These are phyloP conservation scores for Meloidogyne hapla DNA, from an alignment of 1,140 invertebrate genomes.

Conservation along the genomic window DNA sequence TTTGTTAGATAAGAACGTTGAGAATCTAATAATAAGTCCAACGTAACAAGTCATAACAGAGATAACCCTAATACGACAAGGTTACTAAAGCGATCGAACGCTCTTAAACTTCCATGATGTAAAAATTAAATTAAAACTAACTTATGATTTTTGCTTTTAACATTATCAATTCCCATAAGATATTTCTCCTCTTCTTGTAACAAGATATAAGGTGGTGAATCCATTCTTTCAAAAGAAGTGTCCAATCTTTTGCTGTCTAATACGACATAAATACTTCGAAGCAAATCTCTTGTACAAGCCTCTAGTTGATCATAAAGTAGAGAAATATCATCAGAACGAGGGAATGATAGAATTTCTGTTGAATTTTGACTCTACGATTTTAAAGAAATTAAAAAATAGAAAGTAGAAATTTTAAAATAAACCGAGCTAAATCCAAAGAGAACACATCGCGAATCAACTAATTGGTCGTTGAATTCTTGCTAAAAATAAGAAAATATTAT, in stretches of 20 bases:
- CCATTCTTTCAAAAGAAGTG: slow-evolving; percentile 53
- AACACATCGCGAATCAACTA: slow-evolving; percentile 54
- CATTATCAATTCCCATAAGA: slow-evolving; percentile 56
- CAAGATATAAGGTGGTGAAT: slow-evolving; percentile 48
- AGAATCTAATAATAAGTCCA: no score
- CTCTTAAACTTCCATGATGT: no score
- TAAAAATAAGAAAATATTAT: slow-evolving; percentile 35
- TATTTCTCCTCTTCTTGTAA: slow-evolving; percentile 59
- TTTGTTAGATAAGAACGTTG: no score
- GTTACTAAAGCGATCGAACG: no score
- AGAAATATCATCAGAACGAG: slow-evolving; percentile 35
- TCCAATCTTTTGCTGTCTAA: slow-evolving; percentile 57
- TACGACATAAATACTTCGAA: slow-evolving; percentile 58
- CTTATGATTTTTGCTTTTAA: slow-evolving; percentile 52
- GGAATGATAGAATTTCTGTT: slow-evolving; percentile 37
- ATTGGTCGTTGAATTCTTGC: slow-evolving; percentile 37
- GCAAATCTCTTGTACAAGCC: slow-evolving; percentile 50
- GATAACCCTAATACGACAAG: no score
- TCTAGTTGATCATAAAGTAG: slow-evolving; percentile 48
- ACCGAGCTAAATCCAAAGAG: slow-evolving; percentile 48
- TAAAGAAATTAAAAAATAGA: slow-evolving; percentile 25
- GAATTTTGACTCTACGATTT: slow-evolving; percentile 31
- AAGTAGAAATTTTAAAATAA: slow-evolving; percentile 11
- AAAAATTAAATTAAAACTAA: not conserved
- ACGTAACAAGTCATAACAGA: no score